These are phyloP conservation scores for Danio rerio DNA, from an alignment of 2,113 vertebrate genomes.

Conservation along the genomic window GRCz12tu NC_133189.1:44888001-44888500, in stretches of 20 bases:
- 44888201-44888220: slow-evolving; percentile 43
- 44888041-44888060: neutral
- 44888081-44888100: slow-evolving; percentile 2
- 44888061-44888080: slow-evolving; percentile 8
- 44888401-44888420: slow-evolving; percentile 38
- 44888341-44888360: slow-evolving; percentile 35
- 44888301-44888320: slow-evolving; percentile 53
- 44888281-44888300: slow-evolving; percentile 42
- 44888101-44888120: slow-evolving; percentile 21
- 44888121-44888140: slow-evolving; percentile 29
- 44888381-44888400: slow-evolving; percentile 39
- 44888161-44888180: slow-evolving; percentile 39
- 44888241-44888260: slow-evolving; percentile 37
- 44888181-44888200: slow-evolving; percentile 39
- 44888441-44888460: slow-evolving; percentile 11
- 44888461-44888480: slow-evolving; percentile 8
- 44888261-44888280: slow-evolving; percentile 45
- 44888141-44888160: slow-evolving; percentile 38
- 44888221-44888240: slow-evolving; percentile 47
- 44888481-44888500: neutral
- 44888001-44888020: no score
- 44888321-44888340: slow-evolving; percentile 45
- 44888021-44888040: neutral
- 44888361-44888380: slow-evolving; percentile 48
- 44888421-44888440: neutral